Percentiles rank a stretch among this genome's conserved stretches.
phyloP scores from a whole-genome alignment of 2,797 vertebrate genomes.

The Huso huso region DNA sequence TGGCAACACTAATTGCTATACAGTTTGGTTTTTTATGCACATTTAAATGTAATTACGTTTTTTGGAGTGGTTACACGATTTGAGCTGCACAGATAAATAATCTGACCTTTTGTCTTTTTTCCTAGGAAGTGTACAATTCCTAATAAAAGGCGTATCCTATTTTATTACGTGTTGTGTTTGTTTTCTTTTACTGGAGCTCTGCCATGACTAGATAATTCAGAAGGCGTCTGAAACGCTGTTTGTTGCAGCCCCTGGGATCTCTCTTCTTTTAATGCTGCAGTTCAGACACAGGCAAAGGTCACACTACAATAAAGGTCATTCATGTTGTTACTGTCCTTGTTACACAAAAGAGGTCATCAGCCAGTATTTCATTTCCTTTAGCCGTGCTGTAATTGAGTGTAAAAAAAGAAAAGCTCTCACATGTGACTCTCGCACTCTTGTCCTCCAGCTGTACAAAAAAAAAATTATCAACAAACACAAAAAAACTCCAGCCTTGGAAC shows the following conservation, averaged over 20 bases:
- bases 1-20: conserved; percentile 49
- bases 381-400: too few species aligned
- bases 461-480: too few species aligned
- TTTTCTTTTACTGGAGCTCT: neutral
- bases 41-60: conserved; percentile 32
- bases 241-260: neutral
- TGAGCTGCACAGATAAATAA: conserved; percentile 14
- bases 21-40: conserved; percentile 41
- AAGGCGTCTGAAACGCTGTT: neutral
- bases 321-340: too few species aligned
- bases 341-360: neutral
- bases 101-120: conserved; percentile 15
- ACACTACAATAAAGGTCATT: neutral
- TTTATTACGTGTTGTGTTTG: conserved; percentile 7
- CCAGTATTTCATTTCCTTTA: neutral
- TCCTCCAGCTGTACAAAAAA: too few species aligned
- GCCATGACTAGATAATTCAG: neutral
- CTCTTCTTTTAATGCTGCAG: neutral
- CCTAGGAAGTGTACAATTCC: conserved; percentile 20
- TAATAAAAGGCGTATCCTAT: conserved; percentile 22
- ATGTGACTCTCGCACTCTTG: too few species aligned
- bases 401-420: too few species aligned
- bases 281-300: neutral
- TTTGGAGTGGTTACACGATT: conserved; percentile 11
- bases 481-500: too few species aligned